Evolutionary conservation across 2,113 vertebrate genomes (phyloP), one percentile per base, ranked within the genome.

Genomic region (Acrocephalus kingi): DNA sequence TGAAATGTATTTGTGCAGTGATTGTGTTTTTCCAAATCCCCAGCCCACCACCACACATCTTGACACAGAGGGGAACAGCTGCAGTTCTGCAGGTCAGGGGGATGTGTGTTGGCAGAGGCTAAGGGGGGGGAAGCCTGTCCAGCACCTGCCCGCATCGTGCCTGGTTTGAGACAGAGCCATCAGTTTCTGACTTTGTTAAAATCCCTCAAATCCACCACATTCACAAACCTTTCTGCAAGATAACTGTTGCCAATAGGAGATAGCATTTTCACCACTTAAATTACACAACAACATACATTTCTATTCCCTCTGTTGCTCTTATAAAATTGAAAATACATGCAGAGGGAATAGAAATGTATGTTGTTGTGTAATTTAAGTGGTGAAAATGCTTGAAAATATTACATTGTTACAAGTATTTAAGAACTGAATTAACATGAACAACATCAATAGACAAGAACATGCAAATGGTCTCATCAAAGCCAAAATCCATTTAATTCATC

Each of bases 91-190:
- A 94, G 92, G 92, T 96, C 49, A 0, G 52, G 69, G 77, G 74
- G 55, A 83, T 13, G 63, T 55, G 87, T 13, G 27, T 7, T 96
- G 96, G 94, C 94, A 94, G 58, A n/a, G 33, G 33, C 83, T 49
- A 80, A 25, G 69, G 22, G 3, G 73, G 73, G 86, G 43, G 64
- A 72, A 93, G 91, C 66, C 71, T 37, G 54, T n/a, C 52, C 94
- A 94, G 93, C 95, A 97, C 95, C 96, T 97, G 96, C 93, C 92
- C 48, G 46, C 13, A 0, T 35, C 24, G 41, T 87, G 90, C 90
- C 86, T 93, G 84, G 46, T 81, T 87, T 49, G 21, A 37, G 74
- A 55, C 14, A 4, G 30, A 59, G 74, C 71, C 91, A 89, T 71
- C 95, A 35, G 43, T 15, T 80, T 87, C 96, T 94, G 88, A 63